phyloP scores from a whole-genome alignment of 2,888 invertebrate genomes.

The Eupithecia dodoneata region DNA sequence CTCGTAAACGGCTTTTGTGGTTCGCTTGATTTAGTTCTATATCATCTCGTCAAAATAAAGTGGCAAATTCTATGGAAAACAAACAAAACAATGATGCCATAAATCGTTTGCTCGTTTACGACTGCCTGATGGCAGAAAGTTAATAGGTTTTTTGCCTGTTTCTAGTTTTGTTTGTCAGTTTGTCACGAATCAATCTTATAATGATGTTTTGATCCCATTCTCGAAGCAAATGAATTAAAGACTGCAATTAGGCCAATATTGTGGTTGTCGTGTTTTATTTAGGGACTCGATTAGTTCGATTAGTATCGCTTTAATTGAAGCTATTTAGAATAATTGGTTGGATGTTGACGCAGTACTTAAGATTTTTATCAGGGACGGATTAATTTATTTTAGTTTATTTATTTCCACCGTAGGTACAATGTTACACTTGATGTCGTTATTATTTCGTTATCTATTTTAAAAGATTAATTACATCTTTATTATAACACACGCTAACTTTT shows the following conservation, averaged over 20 bases:
- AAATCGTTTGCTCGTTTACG: constrained; percentile 29
- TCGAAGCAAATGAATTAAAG: constrained; percentile 11
- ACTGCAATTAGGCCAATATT: background rate
- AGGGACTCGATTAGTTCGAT: constrained; percentile 21
- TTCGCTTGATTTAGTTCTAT: background rate
- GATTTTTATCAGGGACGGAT: constrained; percentile 6
- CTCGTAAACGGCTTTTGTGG: background rate
- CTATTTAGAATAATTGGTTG: constrained; percentile 21
- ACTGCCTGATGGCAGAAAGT: constrained; percentile 30
- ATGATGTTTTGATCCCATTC: constrained; percentile 25
- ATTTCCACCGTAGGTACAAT: too few species aligned
- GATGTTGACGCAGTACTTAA: constrained; percentile 14
- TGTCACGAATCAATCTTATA: constrained; percentile 18
- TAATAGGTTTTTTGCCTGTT: constrained; percentile 30
- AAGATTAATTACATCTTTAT: too few species aligned
- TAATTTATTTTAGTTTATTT: too few species aligned
- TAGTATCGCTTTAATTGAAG: constrained; percentile 15
- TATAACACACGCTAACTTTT: too few species aligned
- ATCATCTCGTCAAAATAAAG: background rate
- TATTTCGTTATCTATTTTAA: too few species aligned
- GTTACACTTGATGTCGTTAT: too few species aligned
- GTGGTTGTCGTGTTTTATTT: constrained; percentile 16
- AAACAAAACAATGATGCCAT: constrained; percentile 28
- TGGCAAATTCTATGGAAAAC: constrained; percentile 13
- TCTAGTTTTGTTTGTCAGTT: constrained; percentile 29